A percentile compares a stretch with the other conserved stretches of the same genome.
These are phyloP conservation scores for Lydus trimaculatus DNA, from an alignment of 2,888 invertebrate genomes.

Conservation along the genomic window DNA sequence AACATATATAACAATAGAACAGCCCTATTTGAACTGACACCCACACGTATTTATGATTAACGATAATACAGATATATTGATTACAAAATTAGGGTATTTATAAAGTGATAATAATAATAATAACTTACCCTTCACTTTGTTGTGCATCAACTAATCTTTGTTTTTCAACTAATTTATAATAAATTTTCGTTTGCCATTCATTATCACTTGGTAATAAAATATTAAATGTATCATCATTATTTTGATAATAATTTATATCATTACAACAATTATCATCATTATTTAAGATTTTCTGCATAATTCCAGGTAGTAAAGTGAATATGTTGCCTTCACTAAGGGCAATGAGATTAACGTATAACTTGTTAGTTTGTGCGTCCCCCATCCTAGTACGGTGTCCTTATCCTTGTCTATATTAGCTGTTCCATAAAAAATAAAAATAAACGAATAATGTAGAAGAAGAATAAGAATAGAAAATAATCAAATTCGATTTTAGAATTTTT, in stretches of 20 bases:
- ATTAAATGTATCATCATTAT: slow-evolving; percentile 52
- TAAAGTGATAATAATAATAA: background rate
- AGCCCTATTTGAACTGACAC: no score
- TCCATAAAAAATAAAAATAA: slow-evolving; percentile 17
- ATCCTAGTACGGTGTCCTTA: slow-evolving; percentile 26
- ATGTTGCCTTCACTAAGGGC: slow-evolving; percentile 67
- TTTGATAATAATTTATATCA: slow-evolving; percentile 11
- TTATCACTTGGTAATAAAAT: slow-evolving; percentile 74
- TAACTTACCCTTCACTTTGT: slow-evolving; percentile 29
- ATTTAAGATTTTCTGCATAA: slow-evolving; percentile 68
- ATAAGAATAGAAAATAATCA: background rate
- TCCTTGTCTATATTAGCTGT: slow-evolving; percentile 21
- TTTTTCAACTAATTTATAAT: slow-evolving; percentile 71
- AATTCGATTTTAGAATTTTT: slow-evolving; percentile 5
- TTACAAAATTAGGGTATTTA: no score
- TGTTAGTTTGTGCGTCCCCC: slow-evolving; percentile 41
- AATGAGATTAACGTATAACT: slow-evolving; percentile 66
- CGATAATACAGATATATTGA: no score
- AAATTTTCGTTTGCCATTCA: slow-evolving; percentile 72
- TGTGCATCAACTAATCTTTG: slow-evolving; percentile 64
- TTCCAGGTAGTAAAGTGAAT: slow-evolving; percentile 71
- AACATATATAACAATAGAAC: no score
- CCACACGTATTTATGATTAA: no score
- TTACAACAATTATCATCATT: slow-evolving; percentile 42
- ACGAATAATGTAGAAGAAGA: no score